Evolutionary conservation across 2,113 vertebrate genomes (phyloP).

Genomic region (Austrofundulus limnaeus): DNA sequence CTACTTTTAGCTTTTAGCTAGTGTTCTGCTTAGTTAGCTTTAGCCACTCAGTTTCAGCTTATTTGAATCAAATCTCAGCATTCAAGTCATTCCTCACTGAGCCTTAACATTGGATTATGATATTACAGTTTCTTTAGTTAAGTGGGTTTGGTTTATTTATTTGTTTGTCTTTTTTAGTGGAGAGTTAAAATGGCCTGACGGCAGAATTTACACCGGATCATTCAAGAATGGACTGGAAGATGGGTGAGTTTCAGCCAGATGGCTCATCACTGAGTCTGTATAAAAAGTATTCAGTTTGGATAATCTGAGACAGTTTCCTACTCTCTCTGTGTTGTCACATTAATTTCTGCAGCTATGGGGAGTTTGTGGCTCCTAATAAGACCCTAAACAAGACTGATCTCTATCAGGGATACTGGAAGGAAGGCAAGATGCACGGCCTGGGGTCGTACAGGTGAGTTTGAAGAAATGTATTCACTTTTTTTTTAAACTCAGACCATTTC

Average conservation of each 20-base stretch:
- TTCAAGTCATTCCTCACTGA: too few species aligned
- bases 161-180: constrained; percentile 76
- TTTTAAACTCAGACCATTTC: too few species aligned
- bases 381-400: constrained; percentile 85
- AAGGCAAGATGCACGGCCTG: constrained; percentile 94
- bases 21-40: too few species aligned
- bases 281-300: not conserved
- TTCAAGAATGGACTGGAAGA: constrained; percentile 94
- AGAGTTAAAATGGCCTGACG: constrained; percentile 91
- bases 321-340: not conserved
- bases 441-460: constrained; percentile 86
- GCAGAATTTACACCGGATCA: constrained; percentile 89
- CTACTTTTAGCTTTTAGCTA: too few species aligned
- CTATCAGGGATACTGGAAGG: constrained; percentile 94
- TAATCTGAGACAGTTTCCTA: too few species aligned
- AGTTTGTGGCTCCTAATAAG: constrained; percentile 88
- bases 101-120: too few species aligned
- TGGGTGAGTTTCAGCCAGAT: constrained; percentile 78
- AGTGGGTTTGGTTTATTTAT: not conserved
- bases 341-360: constrained; percentile 83
- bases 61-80: too few species aligned
- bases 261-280: not conserved
- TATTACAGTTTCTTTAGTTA: too few species aligned
- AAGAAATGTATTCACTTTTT: too few species aligned
- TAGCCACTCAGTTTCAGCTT: too few species aligned